Base-by-base conservation (phyloP, 2,797 vertebrate genomes). In the Limnodromus scolopaceus region DNA sequence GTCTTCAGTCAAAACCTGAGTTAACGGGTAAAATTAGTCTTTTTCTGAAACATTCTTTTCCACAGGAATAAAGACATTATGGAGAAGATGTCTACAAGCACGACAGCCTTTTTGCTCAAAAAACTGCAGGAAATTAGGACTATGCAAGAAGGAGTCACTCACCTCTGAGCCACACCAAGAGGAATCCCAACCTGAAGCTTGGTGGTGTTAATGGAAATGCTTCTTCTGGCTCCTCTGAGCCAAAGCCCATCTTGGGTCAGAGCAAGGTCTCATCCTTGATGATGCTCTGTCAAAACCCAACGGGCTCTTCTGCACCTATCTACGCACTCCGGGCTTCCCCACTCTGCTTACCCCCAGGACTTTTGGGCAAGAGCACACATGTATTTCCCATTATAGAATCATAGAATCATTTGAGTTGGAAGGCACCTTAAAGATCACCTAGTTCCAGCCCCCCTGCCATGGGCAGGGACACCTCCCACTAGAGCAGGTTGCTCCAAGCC, bases 311-410 rank as follows among this genome's bases (percentile, higher is more conserved):
- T 43, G 15, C 12, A n/a, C 8, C 25, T 25, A 36, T 27, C 51
- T 11, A 5, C 9, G n/a, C n/a, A 51, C 3, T 27, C 20, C 34
- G n/a, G 30, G 6, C 41, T 70, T 65, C 34, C 65, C 39, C 41
- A 22, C 25, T 3, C 36, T 27, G 34, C 27, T 30, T n/a, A 80
- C 19, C 8, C 8, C 34, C 53, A 51, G 10, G 32, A 34, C 3
- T 48, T 79, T 18, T 39, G 64, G 54, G 5, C 32, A 45, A 64
- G 7, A 32, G 16, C 25, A 3, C 16, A 20, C 1, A 0, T 10
- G 8, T 16, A 13, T 61, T 84, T 54, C 39, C 27, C n/a, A 4
- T 71, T 34, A 16, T n/a, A n/a, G n/a, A n/a, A n/a, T n/a, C n/a
- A n/a, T n/a, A n/a, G n/a, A n/a, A n/a, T n/a, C n/a, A n/a, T n/a